phyloP scores from a whole-genome alignment of 2,797 vertebrate genomes.

The Enteromius fasciolatus region DNA sequence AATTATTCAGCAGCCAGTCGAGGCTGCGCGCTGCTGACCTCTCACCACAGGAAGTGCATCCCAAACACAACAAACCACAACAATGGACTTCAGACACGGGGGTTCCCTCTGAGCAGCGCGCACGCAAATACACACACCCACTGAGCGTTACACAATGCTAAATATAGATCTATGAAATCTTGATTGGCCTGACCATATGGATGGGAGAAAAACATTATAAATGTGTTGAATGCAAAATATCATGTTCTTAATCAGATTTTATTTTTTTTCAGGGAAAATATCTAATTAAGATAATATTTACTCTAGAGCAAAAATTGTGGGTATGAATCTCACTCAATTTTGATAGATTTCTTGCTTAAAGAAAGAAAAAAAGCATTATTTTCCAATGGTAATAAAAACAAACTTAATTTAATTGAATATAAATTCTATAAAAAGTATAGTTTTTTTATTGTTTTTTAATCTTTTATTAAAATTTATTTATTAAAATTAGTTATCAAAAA shows the following conservation, averaged over 20 bases:
- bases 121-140: conserved; percentile 37
- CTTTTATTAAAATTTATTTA: not conserved
- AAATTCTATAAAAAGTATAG: not conserved
- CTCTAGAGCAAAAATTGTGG: no score
- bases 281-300: not conserved
- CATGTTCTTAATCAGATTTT: not conserved
- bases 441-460: not conserved
- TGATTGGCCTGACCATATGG: conserved; percentile 32
- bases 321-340: not conserved
- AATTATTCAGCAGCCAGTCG: conserved; percentile 93
- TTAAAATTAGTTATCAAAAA: not conserved
- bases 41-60: conserved; percentile 81
- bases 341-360: not conserved
- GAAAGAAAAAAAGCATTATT: not conserved
- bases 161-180: conserved; percentile 49
- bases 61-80: conserved; percentile 65
- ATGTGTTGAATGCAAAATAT: not conserved
- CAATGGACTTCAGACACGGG: conserved; percentile 60
- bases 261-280: no score
- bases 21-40: conserved; percentile 86
- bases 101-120: conserved; percentile 49
- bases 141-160: conserved; percentile 29
- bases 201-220: not conserved
- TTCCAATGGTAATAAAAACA: not conserved
- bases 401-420: not conserved